A percentile compares a stretch with the other conserved stretches of the same genome.
Conservation (phyloP, 2,888 invertebrate genomes). For the Lasioglossum calceatum region DNA sequence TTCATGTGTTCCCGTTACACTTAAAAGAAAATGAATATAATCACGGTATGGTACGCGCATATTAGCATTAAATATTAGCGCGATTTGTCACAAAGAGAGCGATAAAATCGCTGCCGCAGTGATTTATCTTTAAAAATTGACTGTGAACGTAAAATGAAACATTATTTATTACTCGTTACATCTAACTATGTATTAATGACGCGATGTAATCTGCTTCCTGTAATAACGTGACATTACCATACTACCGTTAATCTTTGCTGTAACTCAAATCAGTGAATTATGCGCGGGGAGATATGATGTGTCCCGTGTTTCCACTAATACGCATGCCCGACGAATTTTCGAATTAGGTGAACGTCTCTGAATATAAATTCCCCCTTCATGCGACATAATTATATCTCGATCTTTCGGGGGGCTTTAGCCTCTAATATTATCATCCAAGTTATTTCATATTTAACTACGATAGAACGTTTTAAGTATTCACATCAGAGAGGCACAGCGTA, state of each 20-base stretch:
- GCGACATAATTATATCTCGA: neutral
- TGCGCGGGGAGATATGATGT: constrained; percentile 3
- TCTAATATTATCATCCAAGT: neutral
- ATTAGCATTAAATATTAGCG: neutral
- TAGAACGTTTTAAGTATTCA: neutral
- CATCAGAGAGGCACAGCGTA: neutral
- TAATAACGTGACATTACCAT: constrained; percentile 11
- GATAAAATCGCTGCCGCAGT: neutral
- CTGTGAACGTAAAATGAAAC: constrained; percentile 10
- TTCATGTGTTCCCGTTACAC: neutral
- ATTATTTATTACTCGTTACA: neutral
- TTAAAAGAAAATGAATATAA: neutral
- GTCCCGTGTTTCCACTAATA: constrained; percentile 7
- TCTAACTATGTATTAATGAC: constrained; percentile 8
- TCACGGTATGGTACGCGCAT: neutral
- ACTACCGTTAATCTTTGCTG: constrained; percentile 10
- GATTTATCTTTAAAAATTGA: constrained; percentile 7
- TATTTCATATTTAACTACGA: neutral
- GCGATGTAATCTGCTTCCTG: constrained; percentile 11
- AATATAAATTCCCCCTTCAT: neutral
- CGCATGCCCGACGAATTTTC: neutral
- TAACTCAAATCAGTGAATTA: constrained; percentile 12
- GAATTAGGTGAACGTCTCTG: neutral
- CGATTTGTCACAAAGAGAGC: neutral
- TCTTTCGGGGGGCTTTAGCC: neutral